Evolutionary conservation across 2,797 vertebrate genomes (phyloP).

Genomic region (Leptatherina wallacei): DNA sequence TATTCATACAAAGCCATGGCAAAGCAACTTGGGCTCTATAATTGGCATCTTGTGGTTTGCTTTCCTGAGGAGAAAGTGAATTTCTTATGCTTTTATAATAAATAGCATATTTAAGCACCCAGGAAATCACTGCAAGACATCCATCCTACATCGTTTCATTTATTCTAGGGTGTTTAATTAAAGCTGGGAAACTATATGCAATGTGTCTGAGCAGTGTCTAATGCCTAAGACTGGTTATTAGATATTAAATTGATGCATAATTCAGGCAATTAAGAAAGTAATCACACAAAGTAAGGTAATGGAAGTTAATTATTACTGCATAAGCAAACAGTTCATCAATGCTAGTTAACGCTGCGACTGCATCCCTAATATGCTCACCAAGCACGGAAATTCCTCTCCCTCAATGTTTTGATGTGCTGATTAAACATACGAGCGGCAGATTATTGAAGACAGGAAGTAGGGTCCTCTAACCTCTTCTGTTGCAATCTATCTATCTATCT

Average conservation of each 20-base stretch:
- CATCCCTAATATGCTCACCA: constrained; percentile 97
- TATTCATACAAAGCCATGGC: constrained; percentile 81
- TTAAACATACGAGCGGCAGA: constrained; percentile 86
- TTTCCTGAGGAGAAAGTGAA: constrained; percentile 95
- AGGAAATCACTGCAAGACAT: constrained; percentile 98
- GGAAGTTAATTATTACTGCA: constrained; percentile 99
- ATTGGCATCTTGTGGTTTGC: constrained; percentile 94
- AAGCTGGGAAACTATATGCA: constrained; percentile 96
- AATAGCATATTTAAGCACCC: constrained; percentile 99
- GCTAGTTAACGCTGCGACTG: constrained; percentile 99
- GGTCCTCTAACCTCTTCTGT: constrained; percentile 58
- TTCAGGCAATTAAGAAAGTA: constrained; percentile 99
- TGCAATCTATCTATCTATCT: constrained; percentile 6
- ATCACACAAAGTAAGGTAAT: constrained; percentile 99
- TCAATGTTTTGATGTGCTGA: constrained; percentile 89
- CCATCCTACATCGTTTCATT: constrained; percentile 98
- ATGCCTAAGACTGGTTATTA: constrained; percentile 99
- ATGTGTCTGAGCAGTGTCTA: constrained; percentile 99
- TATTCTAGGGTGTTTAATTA: constrained; percentile 99
- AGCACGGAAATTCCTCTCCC: constrained; percentile 93
- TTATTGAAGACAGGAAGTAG: constrained; percentile 70
- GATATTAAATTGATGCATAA: constrained; percentile 99
- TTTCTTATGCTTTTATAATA: constrained; percentile 98
- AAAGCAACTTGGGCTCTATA: constrained; percentile 85
- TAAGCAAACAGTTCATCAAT: constrained; percentile 99